A percentile compares a stretch with the other conserved stretches of the same genome.
Conservation (phyloP, 2,797 vertebrate species). For the Esox lucius region DNA sequence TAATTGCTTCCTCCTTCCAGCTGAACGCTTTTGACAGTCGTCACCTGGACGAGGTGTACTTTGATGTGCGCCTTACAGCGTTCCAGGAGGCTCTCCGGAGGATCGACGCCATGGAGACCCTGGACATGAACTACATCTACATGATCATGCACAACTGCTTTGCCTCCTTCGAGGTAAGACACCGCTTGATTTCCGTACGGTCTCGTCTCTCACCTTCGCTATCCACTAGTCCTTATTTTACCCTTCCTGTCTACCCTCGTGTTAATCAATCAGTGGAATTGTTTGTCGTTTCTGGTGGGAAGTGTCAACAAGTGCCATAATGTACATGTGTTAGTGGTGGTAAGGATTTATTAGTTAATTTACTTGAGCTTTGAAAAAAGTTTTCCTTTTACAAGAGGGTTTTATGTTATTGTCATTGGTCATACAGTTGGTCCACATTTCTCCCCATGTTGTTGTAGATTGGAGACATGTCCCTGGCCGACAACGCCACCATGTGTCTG, state of each 20-base stretch:
- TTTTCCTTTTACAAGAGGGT: background rate
- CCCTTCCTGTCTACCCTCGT: background rate
- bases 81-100: slow-evolving; percentile 83
- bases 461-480: slow-evolving; percentile 93
- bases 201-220: too few species aligned
- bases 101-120: slow-evolving; percentile 81
- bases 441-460: slow-evolving; percentile 69
- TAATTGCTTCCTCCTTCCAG: slow-evolving; percentile 56
- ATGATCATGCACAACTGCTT: slow-evolving; percentile 92
- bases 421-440: background rate
- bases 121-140: slow-evolving; percentile 85
- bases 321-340: background rate
- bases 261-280: background rate
- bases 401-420: background rate
- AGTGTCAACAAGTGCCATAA: background rate
- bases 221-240: background rate
- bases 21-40: slow-evolving; percentile 91
- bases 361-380: background rate
- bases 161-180: slow-evolving; percentile 87
- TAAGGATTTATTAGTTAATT: background rate
- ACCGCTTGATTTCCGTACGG: too few species aligned
- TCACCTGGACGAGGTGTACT: slow-evolving; percentile 93
- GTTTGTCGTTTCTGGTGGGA: background rate
- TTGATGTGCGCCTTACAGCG: slow-evolving; percentile 85
- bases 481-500: slow-evolving; percentile 89